phyloP scores from a whole-genome alignment of 2,113 vertebrate genomes.

The Struthidea cinerea region DNA sequence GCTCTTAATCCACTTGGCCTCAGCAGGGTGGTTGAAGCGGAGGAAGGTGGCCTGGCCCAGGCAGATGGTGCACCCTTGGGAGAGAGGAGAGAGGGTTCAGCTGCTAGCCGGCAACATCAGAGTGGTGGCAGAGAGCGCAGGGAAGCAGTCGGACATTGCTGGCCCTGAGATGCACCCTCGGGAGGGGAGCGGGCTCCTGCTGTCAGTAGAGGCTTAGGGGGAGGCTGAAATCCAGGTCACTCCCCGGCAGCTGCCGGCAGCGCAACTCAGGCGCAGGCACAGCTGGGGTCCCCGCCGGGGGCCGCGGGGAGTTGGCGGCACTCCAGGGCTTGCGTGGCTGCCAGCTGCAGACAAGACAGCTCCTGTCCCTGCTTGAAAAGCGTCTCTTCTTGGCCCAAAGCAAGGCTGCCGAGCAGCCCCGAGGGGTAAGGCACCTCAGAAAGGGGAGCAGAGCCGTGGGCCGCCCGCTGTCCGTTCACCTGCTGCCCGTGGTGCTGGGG shows the following conservation, averaged over 20 bases:
- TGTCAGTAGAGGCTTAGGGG: neutral
- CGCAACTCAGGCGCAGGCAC: neutral
- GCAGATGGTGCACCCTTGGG: conserved; percentile 92
- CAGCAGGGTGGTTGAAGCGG: conserved; percentile 94
- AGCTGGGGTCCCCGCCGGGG: conserved; percentile 15
- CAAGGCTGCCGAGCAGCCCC: neutral
- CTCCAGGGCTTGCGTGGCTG: neutral
- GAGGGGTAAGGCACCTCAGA: neutral
- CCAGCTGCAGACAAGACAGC: conserved; percentile 33
- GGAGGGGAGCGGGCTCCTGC: neutral
- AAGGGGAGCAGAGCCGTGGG: accelerated
- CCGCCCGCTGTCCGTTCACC: neutral
- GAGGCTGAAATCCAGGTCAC: conserved; percentile 42
- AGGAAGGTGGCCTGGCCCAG: conserved; percentile 92
- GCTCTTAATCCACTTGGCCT: conserved; percentile 95
- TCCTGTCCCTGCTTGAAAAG: neutral
- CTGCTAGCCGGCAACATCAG: accelerated
- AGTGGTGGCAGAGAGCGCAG: accelerated
- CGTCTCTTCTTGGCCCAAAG: neutral
- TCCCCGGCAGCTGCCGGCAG: neutral
- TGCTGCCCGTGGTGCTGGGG: neutral
- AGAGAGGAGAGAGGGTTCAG: neutral
- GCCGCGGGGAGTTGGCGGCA: neutral
- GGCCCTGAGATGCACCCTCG: accelerated
- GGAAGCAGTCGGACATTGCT: neutral